Evolutionary conservation across 2,888 invertebrate species (phyloP), one percentile per base, ranked within the genome.

Genomic region (Acheta domesticus): DNA sequence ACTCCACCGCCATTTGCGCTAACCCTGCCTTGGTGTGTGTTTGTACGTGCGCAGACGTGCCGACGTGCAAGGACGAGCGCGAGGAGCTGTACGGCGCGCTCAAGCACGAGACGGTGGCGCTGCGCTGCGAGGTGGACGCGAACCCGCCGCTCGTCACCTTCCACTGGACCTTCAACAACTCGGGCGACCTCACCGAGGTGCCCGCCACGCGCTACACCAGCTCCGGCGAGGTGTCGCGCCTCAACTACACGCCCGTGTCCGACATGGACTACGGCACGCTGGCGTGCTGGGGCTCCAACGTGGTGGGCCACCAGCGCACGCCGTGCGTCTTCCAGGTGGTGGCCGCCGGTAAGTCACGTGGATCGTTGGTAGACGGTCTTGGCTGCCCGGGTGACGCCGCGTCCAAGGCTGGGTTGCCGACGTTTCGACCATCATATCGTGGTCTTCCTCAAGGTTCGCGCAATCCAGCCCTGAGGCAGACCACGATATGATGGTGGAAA

Each of bases 151-250:
- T 93, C 80, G 92, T 93, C 84, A 91, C 93, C 85, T 96, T 96
- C 88, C 94, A 94, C 85, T 96, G 96, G 96, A 95, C 95, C 83
- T 96, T 96, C 89, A 96, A 96, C 89, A 95, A 94, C 86, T 95
- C 95, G 81, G 95, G 95, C 21, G 95, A 95, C 85, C 93, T 94
- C 87, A 92, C 93, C 78, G 93, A 95, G 86, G 89, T 94, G 83
- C 91, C 94, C 80, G 87, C 89, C 80, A 91, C 92, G 79, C 91
- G 91, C 84, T 92, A 90, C 86, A 91, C 89, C 83, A 91, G 89
- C 83, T 89, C 92, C 81, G 92, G 93, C 2, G 91, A 91, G 83
- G 90, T 91, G 5, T 93, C 93, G 79, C 90, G 91, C 49, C 89
- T 96, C 81, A 94, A 94, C 88, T 96, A 96, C 87, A 96, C 95